Evolutionary conservation across 2,888 invertebrate genomes (phyloP), one percentile per base, ranked within the genome.

Genomic region (Sclerodermus sp.): DNA sequence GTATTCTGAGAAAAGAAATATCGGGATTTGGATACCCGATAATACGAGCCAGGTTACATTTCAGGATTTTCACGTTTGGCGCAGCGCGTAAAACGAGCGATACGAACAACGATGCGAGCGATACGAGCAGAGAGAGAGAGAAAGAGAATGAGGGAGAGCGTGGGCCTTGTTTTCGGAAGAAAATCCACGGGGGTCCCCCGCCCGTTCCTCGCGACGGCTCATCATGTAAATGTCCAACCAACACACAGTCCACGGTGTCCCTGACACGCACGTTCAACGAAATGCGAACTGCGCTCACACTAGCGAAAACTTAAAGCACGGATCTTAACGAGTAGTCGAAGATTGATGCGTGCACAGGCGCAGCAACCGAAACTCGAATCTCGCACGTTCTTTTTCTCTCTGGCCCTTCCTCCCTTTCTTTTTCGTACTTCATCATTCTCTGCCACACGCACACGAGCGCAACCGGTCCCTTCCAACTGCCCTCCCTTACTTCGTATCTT

Each of bases 321-420:
- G 66, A 66, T 71, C 73, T 74, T 76, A 76, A 76, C 74, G 76
- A 75, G 76, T 64, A 67, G 62, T 55, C 62, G 64, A 73, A 76
- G 76, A 77, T 77, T 75, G 76, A 77, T 76, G 76, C 64, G 64
- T 51, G 62, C 70, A 68, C 61, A 65, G 71, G 68, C 69, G 67
- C 64, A 62, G 60, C 64, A 47, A 23, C 4, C 23, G 8, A 23
- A 23, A 23, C 4, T 23, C 23, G 4, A 23, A 23, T 23, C 23
- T 23, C 8, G 23, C 53, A 46, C 56, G 51, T 52, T 53, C 57
- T 53, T 61, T 57, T 57, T 60, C 45, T n/a, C 44, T 49, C 44
- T 37, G 44, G 47, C 49, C 42, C 46, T 56, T 42, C 41, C 16
- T 32, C 38, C 30, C 13, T 53, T n/a, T n/a, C n/a, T 23, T 8